These are phyloP conservation scores for Sarcophaga variegata DNA, from an alignment of 2,888 invertebrate genomes.

Conservation along the genomic window DNA sequence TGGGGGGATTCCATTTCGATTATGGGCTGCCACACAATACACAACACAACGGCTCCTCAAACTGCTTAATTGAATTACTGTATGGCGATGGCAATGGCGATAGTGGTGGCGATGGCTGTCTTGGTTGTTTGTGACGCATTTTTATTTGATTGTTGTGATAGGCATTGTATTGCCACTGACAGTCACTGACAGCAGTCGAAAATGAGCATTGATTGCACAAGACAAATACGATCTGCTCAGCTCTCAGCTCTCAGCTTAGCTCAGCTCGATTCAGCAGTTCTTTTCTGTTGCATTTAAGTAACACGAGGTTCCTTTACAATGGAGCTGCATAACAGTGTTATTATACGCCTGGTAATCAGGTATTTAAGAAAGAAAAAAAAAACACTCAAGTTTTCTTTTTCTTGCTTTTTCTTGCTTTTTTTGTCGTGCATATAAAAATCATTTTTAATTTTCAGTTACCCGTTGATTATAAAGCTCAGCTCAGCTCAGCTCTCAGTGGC, in stretches of 20 bases:
- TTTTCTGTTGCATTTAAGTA: too few relatives aligned
- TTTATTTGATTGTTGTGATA: slow-evolving; percentile 77
- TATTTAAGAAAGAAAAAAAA: not conserved
- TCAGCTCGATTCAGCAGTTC: too few relatives aligned
- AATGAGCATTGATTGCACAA: slow-evolving; percentile 67
- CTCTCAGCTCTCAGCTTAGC: too few relatives aligned
- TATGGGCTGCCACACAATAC: slow-evolving; percentile 52
- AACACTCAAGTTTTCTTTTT: not conserved
- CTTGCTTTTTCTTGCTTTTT: not conserved
- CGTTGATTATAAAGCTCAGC: too few relatives aligned
- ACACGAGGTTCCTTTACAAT: too few relatives aligned
- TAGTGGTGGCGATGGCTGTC: too few relatives aligned
- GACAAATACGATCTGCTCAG: slow-evolving; percentile 41
- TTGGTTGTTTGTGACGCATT: slow-evolving; percentile 69
- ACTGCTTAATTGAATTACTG: slow-evolving; percentile 79
- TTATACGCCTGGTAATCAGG: not conserved
- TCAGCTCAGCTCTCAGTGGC: too few relatives aligned
- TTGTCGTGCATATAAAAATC: not conserved
- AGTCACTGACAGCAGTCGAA: slow-evolving; percentile 68
- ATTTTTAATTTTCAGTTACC: not conserved
- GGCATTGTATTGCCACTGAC: slow-evolving; percentile 71
- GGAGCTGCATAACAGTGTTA: not conserved
- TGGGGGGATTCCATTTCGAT: slow-evolving; percentile 68
- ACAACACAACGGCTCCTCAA: slow-evolving; percentile 10
- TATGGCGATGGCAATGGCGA: slow-evolving; percentile 13